Conservation (phyloP, 2,888 invertebrate species). For the Alsophila aescularia region DNA sequence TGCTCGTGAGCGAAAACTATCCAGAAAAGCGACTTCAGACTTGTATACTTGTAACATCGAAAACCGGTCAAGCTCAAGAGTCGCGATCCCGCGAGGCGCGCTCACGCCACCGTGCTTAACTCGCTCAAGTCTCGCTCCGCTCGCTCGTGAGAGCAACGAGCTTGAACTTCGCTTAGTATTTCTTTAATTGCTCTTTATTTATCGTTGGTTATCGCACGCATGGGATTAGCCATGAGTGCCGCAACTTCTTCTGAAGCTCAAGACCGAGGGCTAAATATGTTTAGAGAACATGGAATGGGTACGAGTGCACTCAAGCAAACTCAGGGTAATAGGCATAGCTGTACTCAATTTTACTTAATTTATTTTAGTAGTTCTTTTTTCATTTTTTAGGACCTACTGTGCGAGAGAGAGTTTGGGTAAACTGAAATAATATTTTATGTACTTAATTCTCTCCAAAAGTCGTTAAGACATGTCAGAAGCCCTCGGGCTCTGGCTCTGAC, state of each 20-base stretch:
- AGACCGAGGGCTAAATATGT: constrained; percentile 27
- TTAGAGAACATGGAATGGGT: neutral
- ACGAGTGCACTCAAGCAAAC: neutral
- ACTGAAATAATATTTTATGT: no score
- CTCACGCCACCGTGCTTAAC: constrained; percentile 17
- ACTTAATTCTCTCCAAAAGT: no score
- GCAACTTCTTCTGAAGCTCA: constrained; percentile 11
- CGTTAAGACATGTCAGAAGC: no score
- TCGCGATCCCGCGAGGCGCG: constrained; percentile 23
- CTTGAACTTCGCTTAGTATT: constrained; percentile 21
- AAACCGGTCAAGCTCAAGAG: constrained; percentile 4
- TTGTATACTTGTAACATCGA: neutral
- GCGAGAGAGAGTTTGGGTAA: no score
- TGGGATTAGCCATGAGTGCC: constrained; percentile 6
- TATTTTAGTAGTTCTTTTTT: no score
- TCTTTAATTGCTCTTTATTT: constrained; percentile 31
- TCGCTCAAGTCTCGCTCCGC: neutral
- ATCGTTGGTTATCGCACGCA: constrained; percentile 14
- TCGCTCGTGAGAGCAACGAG: constrained; percentile 19
- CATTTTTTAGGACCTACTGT: no score
- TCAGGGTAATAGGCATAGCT: no score
- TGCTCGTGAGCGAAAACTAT: no score
- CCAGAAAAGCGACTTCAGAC: no score
- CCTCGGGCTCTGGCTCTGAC: no score
- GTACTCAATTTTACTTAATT: no score